Evolutionary conservation across 2,888 invertebrate species (phyloP).

Genomic region (Baronia brevicornis): DNA sequence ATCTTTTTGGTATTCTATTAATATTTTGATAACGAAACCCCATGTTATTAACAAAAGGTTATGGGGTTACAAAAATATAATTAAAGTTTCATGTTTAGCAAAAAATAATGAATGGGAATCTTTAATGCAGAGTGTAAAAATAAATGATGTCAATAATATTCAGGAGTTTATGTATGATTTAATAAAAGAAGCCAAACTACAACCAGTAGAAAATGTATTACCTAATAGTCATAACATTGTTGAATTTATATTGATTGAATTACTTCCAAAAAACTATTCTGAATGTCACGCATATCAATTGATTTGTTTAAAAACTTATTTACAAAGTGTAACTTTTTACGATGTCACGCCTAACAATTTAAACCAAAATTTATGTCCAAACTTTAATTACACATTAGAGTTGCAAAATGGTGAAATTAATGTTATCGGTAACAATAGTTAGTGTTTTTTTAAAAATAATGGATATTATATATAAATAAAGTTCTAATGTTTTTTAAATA

Average conservation of each 20-base stretch:
- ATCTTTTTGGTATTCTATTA: constrained; percentile 79
- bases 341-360: constrained; percentile 51
- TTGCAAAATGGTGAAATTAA: constrained; percentile 46
- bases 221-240: constrained; percentile 17
- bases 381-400: constrained; percentile 64
- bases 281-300: constrained; percentile 48
- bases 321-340: constrained; percentile 53
- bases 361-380: constrained; percentile 55
- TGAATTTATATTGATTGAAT: constrained; percentile 44
- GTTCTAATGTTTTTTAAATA: constrained; percentile 10
- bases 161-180: constrained; percentile 21
- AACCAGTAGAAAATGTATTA: constrained; percentile 6
- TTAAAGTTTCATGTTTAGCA: too few species aligned
- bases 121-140: constrained; percentile 13
- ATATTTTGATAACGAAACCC: constrained; percentile 79
- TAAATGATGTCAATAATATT: constrained; percentile 19
- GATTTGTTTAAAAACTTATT: constrained; percentile 49
- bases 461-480: constrained; percentile 5
- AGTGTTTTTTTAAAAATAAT: constrained; percentile 22
- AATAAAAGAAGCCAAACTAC: constrained; percentile 18
- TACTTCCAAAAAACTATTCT: constrained; percentile 50
- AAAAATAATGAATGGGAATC: constrained; percentile 9
- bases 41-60: constrained; percentile 84
- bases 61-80: constrained; percentile 74
- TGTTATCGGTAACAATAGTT: constrained; percentile 54